Evolutionary conservation across 2,113 vertebrate species (phyloP), one percentile per base, ranked within the genome.

Genomic region (Brachirus orientalis): DNA sequence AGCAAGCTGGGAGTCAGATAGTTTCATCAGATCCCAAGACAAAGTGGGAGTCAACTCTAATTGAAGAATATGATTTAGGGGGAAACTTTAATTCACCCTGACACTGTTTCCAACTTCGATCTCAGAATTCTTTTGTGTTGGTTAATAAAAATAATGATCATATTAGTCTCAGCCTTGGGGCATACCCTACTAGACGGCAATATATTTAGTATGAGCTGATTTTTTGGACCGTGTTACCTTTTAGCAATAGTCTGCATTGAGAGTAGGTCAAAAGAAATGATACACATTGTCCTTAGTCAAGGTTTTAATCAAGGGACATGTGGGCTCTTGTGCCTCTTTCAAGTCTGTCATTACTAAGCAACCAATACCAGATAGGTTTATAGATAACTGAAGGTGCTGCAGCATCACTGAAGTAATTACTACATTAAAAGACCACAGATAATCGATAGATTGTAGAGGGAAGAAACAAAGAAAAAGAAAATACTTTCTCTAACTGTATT

Each of bases 181-280:
- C 16, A 9, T 12, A 33, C 37, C 41, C 40, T 37, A 10, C 14
- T 58, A 44, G 28, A 8, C 11, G 44, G 20, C 14, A 59, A 35
- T 48, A 28, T n/a, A 4, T 54, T 20, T 20, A 47, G 12, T 55
- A 65, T n/a, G 38, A 74, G 13, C 28, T 4, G 28, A 44, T 11
- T 10, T 53, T 13, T 55, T 62, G 43, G 44, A 35, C 40, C 41
- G 10, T 47, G 35, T 57, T 52, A 40, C 69, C n/a, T 68, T n/a
- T 19, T 7, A 13, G 28, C 11, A 35, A 2, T 4, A 6, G 28
- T 28, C 28, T 28, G 28, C 28, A 28, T 28, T 28, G 28, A 35
- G 35, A 57, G 4, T 16, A 19, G 40, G 28, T 6, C 10, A 28
- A 28, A 41, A 48, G 4, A 48, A 10, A 12, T n/a, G n/a, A n/a